Conservation (phyloP, 53 echinoderm and acorn worm species). For the Mesocentrotus franciscanus region DNA sequence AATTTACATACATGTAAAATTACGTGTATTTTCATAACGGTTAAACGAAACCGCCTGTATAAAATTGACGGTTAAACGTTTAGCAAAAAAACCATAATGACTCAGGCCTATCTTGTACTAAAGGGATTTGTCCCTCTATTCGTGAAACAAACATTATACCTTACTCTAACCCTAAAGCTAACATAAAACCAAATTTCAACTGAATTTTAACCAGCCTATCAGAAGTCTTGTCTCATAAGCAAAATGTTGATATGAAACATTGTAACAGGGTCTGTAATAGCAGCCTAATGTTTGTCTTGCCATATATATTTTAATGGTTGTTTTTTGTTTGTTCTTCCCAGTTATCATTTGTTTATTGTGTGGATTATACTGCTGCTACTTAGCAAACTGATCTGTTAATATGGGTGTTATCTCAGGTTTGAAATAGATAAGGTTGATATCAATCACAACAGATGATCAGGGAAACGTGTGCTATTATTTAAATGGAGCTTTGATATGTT, state of each 20-base stretch:
- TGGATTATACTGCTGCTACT: constrained; percentile 5
- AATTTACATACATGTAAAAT: too few relatives aligned
- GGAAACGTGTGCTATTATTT: constrained; percentile 1
- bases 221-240: too few relatives aligned
- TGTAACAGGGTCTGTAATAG: not conserved
- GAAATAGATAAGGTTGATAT: not conserved
- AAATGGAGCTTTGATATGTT: not conserved
- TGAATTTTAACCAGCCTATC: too few relatives aligned
- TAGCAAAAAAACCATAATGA: too few relatives aligned
- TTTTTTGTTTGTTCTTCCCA: not conserved
- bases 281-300: not conserved
- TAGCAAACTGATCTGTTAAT: constrained; percentile 8
- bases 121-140: too few relatives aligned
- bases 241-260: not conserved
- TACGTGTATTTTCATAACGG: too few relatives aligned
- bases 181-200: too few relatives aligned
- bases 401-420: not conserved
- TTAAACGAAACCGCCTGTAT: too few relatives aligned
- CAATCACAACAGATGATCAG: not conserved
- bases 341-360: constrained; percentile 9
- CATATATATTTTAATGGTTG: constrained; percentile 2
- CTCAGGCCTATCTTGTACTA: too few relatives aligned
- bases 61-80: too few relatives aligned
- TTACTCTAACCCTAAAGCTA: too few relatives aligned
- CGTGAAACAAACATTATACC: too few relatives aligned